Base-by-base conservation (phyloP, 2,888 invertebrate genomes). In the Spisula solida region DNA sequence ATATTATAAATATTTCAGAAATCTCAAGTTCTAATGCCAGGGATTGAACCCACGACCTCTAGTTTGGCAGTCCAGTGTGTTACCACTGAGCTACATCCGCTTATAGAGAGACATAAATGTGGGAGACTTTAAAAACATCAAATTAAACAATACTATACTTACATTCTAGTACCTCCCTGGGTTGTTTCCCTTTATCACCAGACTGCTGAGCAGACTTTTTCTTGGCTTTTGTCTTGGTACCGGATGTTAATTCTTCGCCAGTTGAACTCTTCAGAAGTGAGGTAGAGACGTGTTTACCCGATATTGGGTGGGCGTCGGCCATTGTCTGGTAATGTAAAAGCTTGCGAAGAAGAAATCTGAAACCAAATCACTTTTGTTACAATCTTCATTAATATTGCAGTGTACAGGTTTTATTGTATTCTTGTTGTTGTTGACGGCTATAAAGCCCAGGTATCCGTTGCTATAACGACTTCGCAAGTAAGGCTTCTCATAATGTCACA, bases 331-430 rank as follows among this genome's bases (percentile, higher is more conserved):
- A 95, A 87, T 96, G 96, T 51, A 96, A 93, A 31, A 98, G 97
- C 96, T 98, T 98, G 92, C 98, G 97, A 48, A 98, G 97, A 78
- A 99, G 97, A 96, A 98, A 98, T 93, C 98, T 96, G 88, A 10
- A 93, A 90, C 20, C 8, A 18, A 5, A 12, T 25, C 75, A n/a
- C 31, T 56, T 41, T 47, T 4, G 29, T 60, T 60, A 31, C 16
- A 60, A 29, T 66, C 51, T 56, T 6, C 47, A 47, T 47, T 47
- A 47, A 47, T 47, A 47, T 8, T 47, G 47, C 47, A 47, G 12
- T 8, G n/a, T n/a, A n/a, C n/a, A n/a, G n/a, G n/a, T n/a, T n/a
- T n/a, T n/a, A n/a, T n/a, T n/a, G n/a, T n/a, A n/a, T n/a, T n/a
- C n/a, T n/a, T n/a, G n/a, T n/a, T n/a, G n/a, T n/a, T n/a, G n/a